Evolutionary conservation across 2,113 vertebrate species (phyloP), one percentile per base, ranked within the genome.

Genomic region (Corydoras sp.): DNA sequence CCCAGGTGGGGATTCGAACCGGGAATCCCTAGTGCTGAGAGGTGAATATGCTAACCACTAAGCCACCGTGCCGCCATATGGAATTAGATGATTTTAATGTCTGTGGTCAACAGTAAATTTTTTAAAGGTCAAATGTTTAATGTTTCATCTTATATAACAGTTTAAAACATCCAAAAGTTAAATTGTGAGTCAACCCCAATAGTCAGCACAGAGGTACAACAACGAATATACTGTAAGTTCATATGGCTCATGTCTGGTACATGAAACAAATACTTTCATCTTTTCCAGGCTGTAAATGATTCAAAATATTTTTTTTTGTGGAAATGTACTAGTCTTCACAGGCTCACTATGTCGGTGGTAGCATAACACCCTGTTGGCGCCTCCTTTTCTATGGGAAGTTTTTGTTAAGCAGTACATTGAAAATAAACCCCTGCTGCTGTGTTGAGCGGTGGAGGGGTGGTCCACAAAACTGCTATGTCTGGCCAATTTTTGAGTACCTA

Each of bases 101-200:
- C 64, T 79, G 74, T 72, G 77, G 77, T 74, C 49, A 65, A 75
- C 74, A 69, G 66, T 72, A 75, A 78, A 81, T 75, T 68, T 54
- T 71, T 78, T 73, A 72, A 24, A 24, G 18, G 18, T 24, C 18
- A 24, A 24, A 24, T 24, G 18, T 24, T 24, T 24, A 24, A 24
- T 24, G 18, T 24, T 24, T 24, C 18, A 24, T 24, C 18, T 24
- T 24, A 24, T 24, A 24, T 24, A 24, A 24, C 18, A 24, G 18
- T 24, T 24, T 24, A 24, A 24, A 24, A 24, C 18, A 24, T 24
- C 18, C 18, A 24, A 24, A 24, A 24, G 18, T 24, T 24, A 24
- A 24, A 24, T 24, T 24, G 18, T 24, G 18, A 24, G 18, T 24
- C 18, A 24, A 24, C 18, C 18, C 18, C 18, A 24, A 24, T 24